phyloP scores from a whole-genome alignment of 2,113 vertebrate genomes.

The Xiphophorus hellerii region DNA sequence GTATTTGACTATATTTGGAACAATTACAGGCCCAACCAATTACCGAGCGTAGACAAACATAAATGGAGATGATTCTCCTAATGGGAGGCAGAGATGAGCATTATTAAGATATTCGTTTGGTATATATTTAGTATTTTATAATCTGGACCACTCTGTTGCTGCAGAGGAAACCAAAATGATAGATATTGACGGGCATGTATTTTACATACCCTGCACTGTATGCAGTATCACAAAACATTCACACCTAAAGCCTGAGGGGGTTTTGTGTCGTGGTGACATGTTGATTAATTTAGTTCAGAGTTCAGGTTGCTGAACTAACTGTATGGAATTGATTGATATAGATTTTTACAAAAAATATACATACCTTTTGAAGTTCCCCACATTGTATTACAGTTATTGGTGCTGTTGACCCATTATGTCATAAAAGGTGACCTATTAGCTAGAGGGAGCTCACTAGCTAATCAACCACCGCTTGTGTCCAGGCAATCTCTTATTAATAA shows the following conservation, averaged over 20 bases:
- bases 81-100: background rate
- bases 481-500: no score
- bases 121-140: background rate
- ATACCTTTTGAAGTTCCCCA: no score
- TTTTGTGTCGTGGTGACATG: background rate
- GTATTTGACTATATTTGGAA: background rate
- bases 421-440: no score
- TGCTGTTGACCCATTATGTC: no score
- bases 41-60: background rate
- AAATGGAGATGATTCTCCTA: background rate
- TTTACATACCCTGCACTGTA: background rate
- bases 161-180: background rate
- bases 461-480: no score
- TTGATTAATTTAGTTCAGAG: background rate
- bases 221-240: background rate
- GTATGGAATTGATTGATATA: background rate
- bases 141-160: background rate
- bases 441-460: no score
- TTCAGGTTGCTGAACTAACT: background rate
- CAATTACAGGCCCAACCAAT: background rate
- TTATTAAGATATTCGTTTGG: background rate
- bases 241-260: background rate
- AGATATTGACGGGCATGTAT: background rate
- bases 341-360: background rate
- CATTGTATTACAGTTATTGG: background rate